Base-by-base conservation (phyloP, 1,140 invertebrate species). In the Eriosoma lanigerum region DNA sequence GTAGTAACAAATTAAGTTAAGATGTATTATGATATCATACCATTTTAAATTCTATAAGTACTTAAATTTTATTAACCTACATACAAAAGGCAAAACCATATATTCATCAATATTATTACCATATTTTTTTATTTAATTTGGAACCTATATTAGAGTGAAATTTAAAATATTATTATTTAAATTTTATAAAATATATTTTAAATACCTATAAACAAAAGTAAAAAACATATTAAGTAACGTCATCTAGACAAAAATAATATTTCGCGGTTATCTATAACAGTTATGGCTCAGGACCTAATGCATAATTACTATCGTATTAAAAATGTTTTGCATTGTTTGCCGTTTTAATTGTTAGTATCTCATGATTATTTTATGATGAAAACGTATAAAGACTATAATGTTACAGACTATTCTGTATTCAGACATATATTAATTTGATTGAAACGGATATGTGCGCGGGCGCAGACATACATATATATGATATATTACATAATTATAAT, bases 331-430 rank as follows among this genome's bases (percentile, higher is more conserved):
- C 64, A 66, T 66, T 66, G 64, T 66, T 66, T 21, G 32, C 1
- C 12, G n/a, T 12, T 44, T 66, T 66, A 44, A 66, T 66, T 66
- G n/a, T 44, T 66, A n/a, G 64, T 19, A 19, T 66, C 17, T 66
- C 17, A 4, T 62, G 26, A 32, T 15, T 62, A n/a, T 62, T 26
- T 4, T 58, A 58, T 58, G 13, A 32, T 12, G 8, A 62, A 17
- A 17, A 64, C 1, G 32, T 64, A 8, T 64, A 0, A 64, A 64
- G 60, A 19, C 29, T 29, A 64, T 64, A 24, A 58, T 26, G 5
- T 15, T 13, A n/a, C n/a, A n/a, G n/a, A n/a, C n/a, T 38, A 38
- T 38, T 6, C 13, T 15, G 21, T 60, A 19, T 2, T 5, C 15
- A 17, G 56, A 29, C 13, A 29, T 29, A 60, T 29, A 29, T 26